Base-by-base conservation (phyloP, 2,888 invertebrate genomes). In the Tortrix viridana region DNA sequence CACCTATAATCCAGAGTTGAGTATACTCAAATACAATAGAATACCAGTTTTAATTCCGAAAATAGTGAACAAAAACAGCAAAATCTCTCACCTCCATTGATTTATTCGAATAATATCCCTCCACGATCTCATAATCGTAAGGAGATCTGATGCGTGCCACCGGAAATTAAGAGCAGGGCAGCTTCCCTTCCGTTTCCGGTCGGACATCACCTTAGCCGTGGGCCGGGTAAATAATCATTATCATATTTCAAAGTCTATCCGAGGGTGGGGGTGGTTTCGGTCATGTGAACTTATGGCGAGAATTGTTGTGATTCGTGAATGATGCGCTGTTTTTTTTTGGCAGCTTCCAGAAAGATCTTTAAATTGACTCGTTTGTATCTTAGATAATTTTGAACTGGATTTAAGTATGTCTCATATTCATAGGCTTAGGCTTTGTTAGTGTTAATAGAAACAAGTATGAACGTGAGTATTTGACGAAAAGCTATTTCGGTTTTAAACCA, bases 131-230 rank as follows among this genome's bases (percentile, higher is more conserved):
- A 74, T 74, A 76, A 84, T 82, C 81, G 78, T 71, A 76, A 71
- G 55, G 68, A 84, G 85, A 89, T 88, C 88, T 82, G 81, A 74
- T 76, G 75, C 73, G 80, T 79, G 79, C 81, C 82, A 88, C 89
- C 89, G 89, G 89, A 90, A 89, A 90, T 89, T 89, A 89, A 89
- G 88, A 85, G 79, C 81, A 77, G 79, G 75, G 72, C 70, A 71
- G 72, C 78, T 41, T 66, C 67, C 65, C 74, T 75, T 76, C 79
- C 79, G 80, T 59, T 81, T 84, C 86, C 85, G 86, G 55, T 77
- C 81, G 84, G 86, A 82, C 88, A 81, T 83, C 87, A 88, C 88
- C 88, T 88, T 80, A 75, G 80, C 81, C 79, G 82, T 82, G 85
- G 81, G 81, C 80, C 16, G 60, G 46, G 37, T 46, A 46, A 62